A percentile compares a stretch with the other conserved stretches of the same genome.
Conservation (phyloP, 2,113 vertebrate genomes). For the Atractosteus spatula region DNA sequence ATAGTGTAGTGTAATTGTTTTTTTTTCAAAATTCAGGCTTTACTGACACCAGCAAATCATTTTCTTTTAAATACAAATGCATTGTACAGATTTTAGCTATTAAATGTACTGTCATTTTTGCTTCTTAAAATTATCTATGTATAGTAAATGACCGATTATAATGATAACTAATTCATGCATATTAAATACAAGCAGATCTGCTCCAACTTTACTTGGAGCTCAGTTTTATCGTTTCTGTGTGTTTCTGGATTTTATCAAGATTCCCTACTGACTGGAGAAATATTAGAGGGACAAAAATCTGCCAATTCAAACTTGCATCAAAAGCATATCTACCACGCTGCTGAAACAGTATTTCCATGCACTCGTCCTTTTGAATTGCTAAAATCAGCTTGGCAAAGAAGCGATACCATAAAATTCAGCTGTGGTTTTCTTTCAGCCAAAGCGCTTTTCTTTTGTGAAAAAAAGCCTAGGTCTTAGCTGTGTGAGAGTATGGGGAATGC, state of each 20-base stretch:
- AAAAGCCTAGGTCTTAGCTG: slow-evolving; percentile 30
- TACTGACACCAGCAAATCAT: no score
- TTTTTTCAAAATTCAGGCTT: no score
- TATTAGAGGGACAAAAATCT: slow-evolving; percentile 68
- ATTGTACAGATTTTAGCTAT: no score
- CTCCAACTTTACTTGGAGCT: slow-evolving; percentile 49
- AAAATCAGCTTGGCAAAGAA: slow-evolving; percentile 79
- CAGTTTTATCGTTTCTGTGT: slow-evolving; percentile 41
- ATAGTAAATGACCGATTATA: slow-evolving; percentile 36
- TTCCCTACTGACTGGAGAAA: slow-evolving; percentile 67
- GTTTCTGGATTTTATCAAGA: slow-evolving; percentile 62
- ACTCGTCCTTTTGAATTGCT: slow-evolving; percentile 70
- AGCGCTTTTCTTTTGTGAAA: slow-evolving; percentile 73
- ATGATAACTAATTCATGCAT: slow-evolving; percentile 57
- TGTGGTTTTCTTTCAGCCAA: slow-evolving; percentile 78
- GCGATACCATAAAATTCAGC: slow-evolving; percentile 74
- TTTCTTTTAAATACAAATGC: no score
- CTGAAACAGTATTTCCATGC: slow-evolving; percentile 64
- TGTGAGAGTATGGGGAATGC: slow-evolving; percentile 67
- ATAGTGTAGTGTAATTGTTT: no score
- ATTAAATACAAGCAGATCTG: slow-evolving; percentile 53
- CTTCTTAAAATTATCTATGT: no score
- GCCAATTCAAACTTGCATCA: slow-evolving; percentile 70
- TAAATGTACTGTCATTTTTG: no score
- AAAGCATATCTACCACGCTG: slow-evolving; percentile 54